These are phyloP conservation scores for Lacerta bilineata DNA, from an alignment of 2,797 vertebrate genomes.

Conservation along the genomic window DNA sequence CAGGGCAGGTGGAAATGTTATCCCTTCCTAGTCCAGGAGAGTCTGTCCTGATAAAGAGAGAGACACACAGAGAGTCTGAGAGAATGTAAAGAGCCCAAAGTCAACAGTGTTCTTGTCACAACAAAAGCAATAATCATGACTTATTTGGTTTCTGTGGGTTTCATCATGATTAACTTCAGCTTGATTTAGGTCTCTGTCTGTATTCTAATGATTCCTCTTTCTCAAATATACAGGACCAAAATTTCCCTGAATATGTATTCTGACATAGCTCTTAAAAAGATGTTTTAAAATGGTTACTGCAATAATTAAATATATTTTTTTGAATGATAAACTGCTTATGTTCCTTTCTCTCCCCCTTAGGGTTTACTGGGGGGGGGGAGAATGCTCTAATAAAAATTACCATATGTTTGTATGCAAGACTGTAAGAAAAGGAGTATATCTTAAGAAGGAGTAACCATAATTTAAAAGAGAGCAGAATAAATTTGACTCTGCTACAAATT, in stretches of 20 bases:
- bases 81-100: no score
- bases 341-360: slow-evolving; percentile 15
- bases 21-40: no score
- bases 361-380: slow-evolving; percentile 49
- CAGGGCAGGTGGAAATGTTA: no score
- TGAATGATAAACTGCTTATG: neutral
- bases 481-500: slow-evolving; percentile 27
- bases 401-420: slow-evolving; percentile 40
- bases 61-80: no score
- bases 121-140: neutral
- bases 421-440: slow-evolving; percentile 45
- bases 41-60: no score
- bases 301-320: slow-evolving; percentile 27
- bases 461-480: slow-evolving; percentile 46
- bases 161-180: slow-evolving; percentile 6
- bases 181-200: neutral
- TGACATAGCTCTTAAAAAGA: neutral
- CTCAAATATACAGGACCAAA: neutral
- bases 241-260: slow-evolving; percentile 7
- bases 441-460: slow-evolving; percentile 26
- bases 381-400: slow-evolving; percentile 39
- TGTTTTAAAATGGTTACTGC: neutral
- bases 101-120: neutral
- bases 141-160: neutral
- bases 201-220: neutral